Evolutionary conservation across 2,888 invertebrate species (phyloP).

Genomic region (Trichopoda pennipes): DNA sequence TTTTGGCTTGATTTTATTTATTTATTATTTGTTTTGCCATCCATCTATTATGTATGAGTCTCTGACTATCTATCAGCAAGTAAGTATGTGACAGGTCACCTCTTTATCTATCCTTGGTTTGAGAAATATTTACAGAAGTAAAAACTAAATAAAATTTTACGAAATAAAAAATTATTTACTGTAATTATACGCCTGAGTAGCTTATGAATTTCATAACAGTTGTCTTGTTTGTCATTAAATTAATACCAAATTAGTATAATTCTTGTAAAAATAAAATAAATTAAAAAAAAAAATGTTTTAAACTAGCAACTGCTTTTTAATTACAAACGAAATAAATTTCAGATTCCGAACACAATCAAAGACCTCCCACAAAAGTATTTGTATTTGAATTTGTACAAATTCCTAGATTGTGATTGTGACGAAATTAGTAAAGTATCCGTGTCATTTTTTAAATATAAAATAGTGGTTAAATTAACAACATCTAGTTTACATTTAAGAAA

Average conservation of each 20-base stretch:
- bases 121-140: slow-evolving; percentile 14
- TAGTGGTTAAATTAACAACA: neutral
- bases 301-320: slow-evolving; percentile 18
- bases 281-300: no score
- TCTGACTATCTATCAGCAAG: slow-evolving; percentile 34
- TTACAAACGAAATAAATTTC: slow-evolving; percentile 34
- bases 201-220: slow-evolving; percentile 65
- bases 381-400: neutral
- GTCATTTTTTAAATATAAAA: neutral
- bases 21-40: slow-evolving; percentile 49
- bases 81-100: slow-evolving; percentile 45
- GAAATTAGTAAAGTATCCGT: neutral
- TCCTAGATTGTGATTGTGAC: neutral
- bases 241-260: slow-evolving; percentile 70
- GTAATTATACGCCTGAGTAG: slow-evolving; percentile 64
- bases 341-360: slow-evolving; percentile 34
- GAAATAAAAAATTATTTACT: slow-evolving; percentile 27
- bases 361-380: slow-evolving; percentile 31
- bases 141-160: neutral
- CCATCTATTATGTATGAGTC: slow-evolving; percentile 30
- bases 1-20: slow-evolving; percentile 6
- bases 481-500: no score
- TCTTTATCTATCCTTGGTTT: slow-evolving; percentile 44
- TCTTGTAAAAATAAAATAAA: slow-evolving; percentile 34
- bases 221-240: slow-evolving; percentile 70